Evolutionary conservation across 2,888 invertebrate species (phyloP), one percentile per base, ranked within the genome.

Genomic region (Thera britannica): DNA sequence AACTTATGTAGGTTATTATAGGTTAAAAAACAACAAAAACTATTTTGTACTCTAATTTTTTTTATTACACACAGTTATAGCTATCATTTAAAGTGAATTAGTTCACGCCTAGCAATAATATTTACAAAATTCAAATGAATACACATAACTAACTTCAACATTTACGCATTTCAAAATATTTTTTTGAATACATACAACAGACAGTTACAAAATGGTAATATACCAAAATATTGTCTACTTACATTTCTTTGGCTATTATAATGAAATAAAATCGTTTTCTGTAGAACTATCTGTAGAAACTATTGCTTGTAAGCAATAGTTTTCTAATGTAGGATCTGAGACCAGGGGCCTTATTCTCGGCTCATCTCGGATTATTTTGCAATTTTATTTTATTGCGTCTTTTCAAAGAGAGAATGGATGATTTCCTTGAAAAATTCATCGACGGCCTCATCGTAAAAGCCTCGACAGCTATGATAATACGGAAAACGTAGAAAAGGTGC

Each of bases 81-180:
- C 41, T 34, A 52, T 38, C 9, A 41, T 41, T 41, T 11, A 52
- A 9, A 2, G 34, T 52, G 35, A 44, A 61, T 52, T 61, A 35
- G 52, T 61, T 52, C 12, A 54, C n/a, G 8, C 48, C 35, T 62
- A 61, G 44, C 34, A 51, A 57, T 41, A 57, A 58, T 65, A 59
- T 59, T 59, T 59, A 65, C 65, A 62, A 62, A 56, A 61, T 52
- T 54, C 23, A 41, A 44, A 55, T 5, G 38, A 54, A 58, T 34
- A 35, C 58, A 23, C 41, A 12, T 23, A n/a, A 41, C 41, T 36
- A n/a, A 44, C 41, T 41, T 1, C 34, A 56, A n/a, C n/a, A n/a
- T 5, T 36, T 54, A 54, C 36, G 35, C 38, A 56, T 38, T 56
- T 41, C 9, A 41, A 41, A n/a, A 38, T 56, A 0, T 56, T 55